Percentiles rank a stretch among this genome's conserved stretches.
phyloP scores from a whole-genome alignment of 2,888 invertebrate genomes.

The Oxyscelio sp. region DNA sequence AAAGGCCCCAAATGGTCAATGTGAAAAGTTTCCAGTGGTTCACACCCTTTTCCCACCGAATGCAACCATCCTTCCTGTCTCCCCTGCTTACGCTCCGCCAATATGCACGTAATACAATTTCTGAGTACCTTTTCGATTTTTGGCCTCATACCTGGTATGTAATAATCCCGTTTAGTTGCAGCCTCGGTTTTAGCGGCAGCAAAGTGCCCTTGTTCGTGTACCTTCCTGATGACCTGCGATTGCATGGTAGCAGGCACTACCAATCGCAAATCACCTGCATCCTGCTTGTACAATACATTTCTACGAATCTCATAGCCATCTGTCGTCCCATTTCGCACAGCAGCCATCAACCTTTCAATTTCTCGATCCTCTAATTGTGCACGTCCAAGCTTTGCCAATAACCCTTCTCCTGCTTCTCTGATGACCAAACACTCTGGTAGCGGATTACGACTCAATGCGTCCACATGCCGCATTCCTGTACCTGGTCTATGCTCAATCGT shows the following conservation, averaged over 20 bases:
- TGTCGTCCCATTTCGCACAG: too few species aligned
- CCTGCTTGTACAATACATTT: constrained; percentile 50
- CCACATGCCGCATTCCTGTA: constrained; percentile 74
- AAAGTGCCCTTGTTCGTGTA: constrained; percentile 48
- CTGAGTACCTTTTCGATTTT: too few species aligned
- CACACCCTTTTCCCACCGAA: background rate
- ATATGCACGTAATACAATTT: background rate
- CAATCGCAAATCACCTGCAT: constrained; percentile 29
- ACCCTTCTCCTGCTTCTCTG: constrained; percentile 35
- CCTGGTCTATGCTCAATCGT: constrained; percentile 75
- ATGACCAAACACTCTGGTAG: constrained; percentile 42
- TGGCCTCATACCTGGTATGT: background rate
- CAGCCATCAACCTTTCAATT: too few species aligned
- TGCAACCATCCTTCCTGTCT: constrained; percentile 75
- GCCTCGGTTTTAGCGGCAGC: constrained; percentile 23
- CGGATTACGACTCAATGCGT: too few species aligned
- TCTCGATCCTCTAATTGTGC: too few species aligned
- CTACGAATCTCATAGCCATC: too few species aligned
- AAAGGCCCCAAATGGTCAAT: constrained; percentile 6
- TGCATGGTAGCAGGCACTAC: constrained; percentile 41
- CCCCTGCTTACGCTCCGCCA: constrained; percentile 67
- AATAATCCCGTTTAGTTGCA: constrained; percentile 28
- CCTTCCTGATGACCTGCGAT: constrained; percentile 39
- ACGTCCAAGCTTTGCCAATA: constrained; percentile 35
- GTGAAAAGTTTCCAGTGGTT: background rate